These are phyloP conservation scores for Punctoribates punctum DNA, from an alignment of 2,888 invertebrate genomes.

Conservation along the genomic window DNA sequence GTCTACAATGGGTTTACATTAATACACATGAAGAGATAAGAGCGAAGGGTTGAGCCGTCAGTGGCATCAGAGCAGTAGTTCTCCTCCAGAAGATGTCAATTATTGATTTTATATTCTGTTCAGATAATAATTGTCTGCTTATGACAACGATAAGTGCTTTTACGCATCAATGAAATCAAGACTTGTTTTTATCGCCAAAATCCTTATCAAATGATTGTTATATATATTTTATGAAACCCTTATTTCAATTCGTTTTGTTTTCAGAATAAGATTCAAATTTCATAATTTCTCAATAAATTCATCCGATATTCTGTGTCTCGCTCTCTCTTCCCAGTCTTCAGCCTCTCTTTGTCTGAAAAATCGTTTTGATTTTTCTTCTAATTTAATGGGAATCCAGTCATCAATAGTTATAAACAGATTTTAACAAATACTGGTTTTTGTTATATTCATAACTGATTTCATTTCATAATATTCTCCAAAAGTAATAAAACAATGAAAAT, in stretches of 20 bases:
- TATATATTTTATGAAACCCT: background rate
- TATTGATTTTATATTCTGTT: constrained; percentile 27
- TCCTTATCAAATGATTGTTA: constrained; percentile 14
- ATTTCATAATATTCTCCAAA: background rate
- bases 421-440: too few relatives aligned
- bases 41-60: too few relatives aligned
- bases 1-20: background rate
- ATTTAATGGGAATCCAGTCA: background rate
- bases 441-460: background rate
- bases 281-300: background rate
- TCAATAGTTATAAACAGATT: background rate
- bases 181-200: constrained; percentile 33
- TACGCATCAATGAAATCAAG: constrained; percentile 27
- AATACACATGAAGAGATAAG: background rate
- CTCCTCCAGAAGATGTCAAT: constrained; percentile 15
- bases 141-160: constrained; percentile 38
- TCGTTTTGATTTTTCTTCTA: background rate
- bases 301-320: background rate
- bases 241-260: background rate
- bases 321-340: background rate
- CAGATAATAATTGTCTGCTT: constrained; percentile 36
- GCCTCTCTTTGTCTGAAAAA: background rate
- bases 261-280: background rate
- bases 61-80: too few relatives aligned
- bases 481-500: constrained; percentile 13